Evolutionary conservation across 2,888 invertebrate species (phyloP), one percentile per base, ranked within the genome.

Genomic region (Glyphotaelius pellucidus): DNA sequence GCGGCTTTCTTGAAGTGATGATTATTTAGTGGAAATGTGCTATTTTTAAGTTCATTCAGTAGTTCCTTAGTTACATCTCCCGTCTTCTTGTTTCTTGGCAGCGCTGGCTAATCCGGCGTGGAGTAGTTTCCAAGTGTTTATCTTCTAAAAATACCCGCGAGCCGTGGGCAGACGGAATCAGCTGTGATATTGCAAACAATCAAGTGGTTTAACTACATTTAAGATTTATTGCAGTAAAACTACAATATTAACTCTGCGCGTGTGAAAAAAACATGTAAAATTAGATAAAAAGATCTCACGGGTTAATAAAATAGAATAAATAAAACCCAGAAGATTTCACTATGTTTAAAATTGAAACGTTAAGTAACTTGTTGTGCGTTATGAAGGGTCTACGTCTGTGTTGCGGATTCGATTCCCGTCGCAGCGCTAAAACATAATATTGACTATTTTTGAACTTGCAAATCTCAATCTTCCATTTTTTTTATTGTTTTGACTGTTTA

Each of bases 31-130:
- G 25, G 87, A 67, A 87, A 30, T 19, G 67, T n/a, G 87, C 67
- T 87, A 87, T 87, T 87, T 87, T 52, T 87, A 67, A 52, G 30
- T 87, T 87, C 87, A 87, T 87, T 87, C 87, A 87, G 67, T 52
- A 87, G 87, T 87, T 52, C 0, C 38, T 25, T 38, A 35, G 35
- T 32, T 38, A 19, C 38, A 38, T 85, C 19, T 85, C 38, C 25
- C 30, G 12, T 42, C 42, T 86, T 14, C 14, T 42, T 19, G 32
- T 31, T 52, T 87, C 52, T 87, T 87, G 87, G 87, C 87, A 87
- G 52, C 87, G 32, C 25, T 32, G 31, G 30, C 32, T 31, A n/a
- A n/a, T 87, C 87, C 87, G 19, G 30, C 11, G 87, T 19, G 67
- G 67, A 87, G 87, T 52, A 42, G 35, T 85, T 38, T 87, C 14